Evolutionary conservation across 2,888 invertebrate species (phyloP).

Genomic region (Phortica magna): DNA sequence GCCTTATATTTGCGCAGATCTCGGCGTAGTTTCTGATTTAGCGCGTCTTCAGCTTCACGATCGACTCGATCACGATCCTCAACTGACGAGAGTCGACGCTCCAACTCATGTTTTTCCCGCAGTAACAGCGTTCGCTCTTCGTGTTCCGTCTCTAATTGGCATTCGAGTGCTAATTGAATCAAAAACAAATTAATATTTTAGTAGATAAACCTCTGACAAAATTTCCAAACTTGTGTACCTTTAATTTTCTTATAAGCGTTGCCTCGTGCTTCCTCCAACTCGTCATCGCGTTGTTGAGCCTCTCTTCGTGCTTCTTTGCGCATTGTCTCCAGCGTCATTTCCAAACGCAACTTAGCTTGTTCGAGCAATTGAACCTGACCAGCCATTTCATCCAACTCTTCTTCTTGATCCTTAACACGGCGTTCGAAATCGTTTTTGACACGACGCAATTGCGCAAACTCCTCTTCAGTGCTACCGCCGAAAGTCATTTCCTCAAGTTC

Average conservation of each 20-base stretch:
- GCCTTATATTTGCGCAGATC: conserved; percentile 94
- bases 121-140: conserved; percentile 91
- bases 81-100: conserved; percentile 88
- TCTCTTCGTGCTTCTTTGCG: conserved; percentile 94
- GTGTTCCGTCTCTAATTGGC: conserved; percentile 95
- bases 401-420: conserved; percentile 91
- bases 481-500: conserved; percentile 92
- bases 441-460: conserved; percentile 89
- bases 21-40: conserved; percentile 86
- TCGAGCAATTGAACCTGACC: conserved; percentile 93
- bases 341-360: conserved; percentile 93
- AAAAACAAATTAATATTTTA: neutral
- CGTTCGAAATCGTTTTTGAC: conserved; percentile 92
- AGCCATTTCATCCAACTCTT: conserved; percentile 96
- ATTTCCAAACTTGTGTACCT: conserved; percentile 78
- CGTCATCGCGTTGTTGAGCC: conserved; percentile 93
- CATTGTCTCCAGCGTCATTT: conserved; percentile 95
- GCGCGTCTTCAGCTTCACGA: conserved; percentile 85
- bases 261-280: conserved; percentile 93
- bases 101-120: conserved; percentile 94
- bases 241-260: conserved; percentile 95
- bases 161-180: conserved; percentile 84
- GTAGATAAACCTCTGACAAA: neutral
- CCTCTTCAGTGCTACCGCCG: conserved; percentile 90
- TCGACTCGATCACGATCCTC: conserved; percentile 88